Conservation (phyloP, 2,113 vertebrate genomes). For the Chascanopsetta lugubris region DNA sequence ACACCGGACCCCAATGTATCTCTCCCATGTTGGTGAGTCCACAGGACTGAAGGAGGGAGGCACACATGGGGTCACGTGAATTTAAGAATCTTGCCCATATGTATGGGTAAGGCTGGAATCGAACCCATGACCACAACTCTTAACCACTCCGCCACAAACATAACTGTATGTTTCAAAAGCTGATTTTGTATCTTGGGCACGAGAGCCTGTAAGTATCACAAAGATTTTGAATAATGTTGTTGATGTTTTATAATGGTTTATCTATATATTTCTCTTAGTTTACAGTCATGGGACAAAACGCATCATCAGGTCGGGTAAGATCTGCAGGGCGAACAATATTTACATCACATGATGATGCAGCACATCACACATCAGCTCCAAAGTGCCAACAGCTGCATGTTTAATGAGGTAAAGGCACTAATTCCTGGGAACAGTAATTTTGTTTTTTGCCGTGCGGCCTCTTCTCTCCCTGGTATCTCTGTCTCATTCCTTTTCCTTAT, state of each 20-base stretch:
- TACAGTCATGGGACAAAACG: not conserved
- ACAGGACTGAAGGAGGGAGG: too few relatives aligned
- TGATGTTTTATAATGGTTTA: not conserved
- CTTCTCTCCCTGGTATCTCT: not conserved
- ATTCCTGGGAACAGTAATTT: constrained; percentile 46
- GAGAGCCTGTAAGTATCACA: not conserved
- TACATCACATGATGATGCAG: not conserved
- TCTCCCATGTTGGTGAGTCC: too few relatives aligned
- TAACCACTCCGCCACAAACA: too few relatives aligned
- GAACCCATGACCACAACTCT: too few relatives aligned
- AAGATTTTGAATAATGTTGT: not conserved
- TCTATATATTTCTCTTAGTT: not conserved
- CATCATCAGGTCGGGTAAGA: not conserved
- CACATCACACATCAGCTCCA: constrained; percentile 36
- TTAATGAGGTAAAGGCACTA: constrained; percentile 38
- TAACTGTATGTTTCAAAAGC: not conserved
- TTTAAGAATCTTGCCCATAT: too few relatives aligned
- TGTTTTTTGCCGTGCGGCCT: not conserved
- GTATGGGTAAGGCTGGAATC: too few relatives aligned
- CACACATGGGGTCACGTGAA: too few relatives aligned
- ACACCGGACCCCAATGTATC: too few relatives aligned
- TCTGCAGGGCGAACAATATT: not conserved
- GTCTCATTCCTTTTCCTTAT: constrained; percentile 1
- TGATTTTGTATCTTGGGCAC: not conserved
- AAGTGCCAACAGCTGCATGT: constrained; percentile 3